phyloP scores from a whole-genome alignment of 2,797 vertebrate species.

The Gobionotothen gibberifrons region DNA sequence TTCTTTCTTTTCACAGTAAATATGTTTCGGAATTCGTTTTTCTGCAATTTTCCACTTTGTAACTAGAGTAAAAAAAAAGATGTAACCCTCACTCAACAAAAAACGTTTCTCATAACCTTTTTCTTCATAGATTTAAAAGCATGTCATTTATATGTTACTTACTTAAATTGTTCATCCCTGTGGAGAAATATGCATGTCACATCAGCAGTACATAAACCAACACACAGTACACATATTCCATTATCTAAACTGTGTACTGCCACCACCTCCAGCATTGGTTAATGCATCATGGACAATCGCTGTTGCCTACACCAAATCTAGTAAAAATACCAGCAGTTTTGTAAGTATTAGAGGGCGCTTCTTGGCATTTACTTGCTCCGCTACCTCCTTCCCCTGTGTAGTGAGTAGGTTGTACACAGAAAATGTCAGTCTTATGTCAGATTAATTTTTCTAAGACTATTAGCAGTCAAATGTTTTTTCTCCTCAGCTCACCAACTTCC shows the following conservation, averaged over 20 bases:
- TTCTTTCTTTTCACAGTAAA: background rate
- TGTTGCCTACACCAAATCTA: slow-evolving; percentile 35
- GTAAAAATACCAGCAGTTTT: slow-evolving; percentile 33
- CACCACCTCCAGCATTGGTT: slow-evolving; percentile 5
- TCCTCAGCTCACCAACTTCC: background rate
- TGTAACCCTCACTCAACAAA: background rate
- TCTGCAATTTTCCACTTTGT: slow-evolving; percentile 6
- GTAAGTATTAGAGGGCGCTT: slow-evolving; percentile 10
- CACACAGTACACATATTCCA: background rate
- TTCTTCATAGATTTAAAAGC: no score
- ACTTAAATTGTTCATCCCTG: no score
- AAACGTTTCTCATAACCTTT: no score
- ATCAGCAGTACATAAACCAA: background rate
- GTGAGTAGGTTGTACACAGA: slow-evolving; percentile 26
- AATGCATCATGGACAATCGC: slow-evolving; percentile 40
- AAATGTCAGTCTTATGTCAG: slow-evolving; percentile 9
- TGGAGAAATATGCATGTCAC: no score
- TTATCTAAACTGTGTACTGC: no score
- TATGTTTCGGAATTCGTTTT: background rate
- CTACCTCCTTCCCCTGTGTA: slow-evolving; percentile 14
- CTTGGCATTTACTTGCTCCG: slow-evolving; percentile 45
- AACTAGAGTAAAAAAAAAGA: background rate
- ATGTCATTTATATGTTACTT: no score
- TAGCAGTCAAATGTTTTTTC: background rate
- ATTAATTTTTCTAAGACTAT: slow-evolving; percentile 23